Evolutionary conservation across 2,888 invertebrate genomes (phyloP), one percentile per base, ranked within the genome.

Genomic region (Cosmia pyralina): DNA sequence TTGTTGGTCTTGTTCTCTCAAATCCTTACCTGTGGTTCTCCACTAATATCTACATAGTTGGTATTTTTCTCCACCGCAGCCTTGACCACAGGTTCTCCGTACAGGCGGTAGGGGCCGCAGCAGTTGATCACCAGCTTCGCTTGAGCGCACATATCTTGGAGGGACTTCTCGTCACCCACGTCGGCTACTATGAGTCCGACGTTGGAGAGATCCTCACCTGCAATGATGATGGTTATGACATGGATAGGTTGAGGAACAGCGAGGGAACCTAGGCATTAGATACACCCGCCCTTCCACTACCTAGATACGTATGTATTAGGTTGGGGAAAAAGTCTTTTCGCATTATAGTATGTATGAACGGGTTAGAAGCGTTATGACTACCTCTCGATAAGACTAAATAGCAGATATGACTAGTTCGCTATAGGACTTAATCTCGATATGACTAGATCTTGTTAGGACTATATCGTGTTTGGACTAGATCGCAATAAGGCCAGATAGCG

Each of bases 31-130:
- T 98, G 97, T 0, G 99, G 98, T 92, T 99, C 99, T 10, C 99
- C 99, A 89, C 98, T 98, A 53, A 99, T 98, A 93, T 99, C 99
- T 13, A 99, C 97, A 90, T 99, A 98, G 94, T 98, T 98, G 0
- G 99, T 97, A 72, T 97, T 97, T 63, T 97, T 97, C 72, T 97
- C 97, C 38, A 99, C 96, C 83, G 99, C 99, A 0, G 99, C 99
- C 86, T 97, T 97, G 0, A 99, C 98, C 10, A 99, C 98, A 5
- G 97, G 97, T 91, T 99, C 99, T 1, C 99, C 99, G 93, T 97
- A 98, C 90, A 98, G 97, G 22, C 97, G 95, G 92, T 97, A 98
- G 0, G 99, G 99, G 0, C 99, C 99, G 85, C 99, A 98, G 93
- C 98, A 98, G 94, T 99, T 99, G 1, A 99, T 97, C 41, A 99